These are phyloP conservation scores for Bombus waltoni DNA, from an alignment of 1,140 invertebrate genomes.

Conservation along the genomic window DNA sequence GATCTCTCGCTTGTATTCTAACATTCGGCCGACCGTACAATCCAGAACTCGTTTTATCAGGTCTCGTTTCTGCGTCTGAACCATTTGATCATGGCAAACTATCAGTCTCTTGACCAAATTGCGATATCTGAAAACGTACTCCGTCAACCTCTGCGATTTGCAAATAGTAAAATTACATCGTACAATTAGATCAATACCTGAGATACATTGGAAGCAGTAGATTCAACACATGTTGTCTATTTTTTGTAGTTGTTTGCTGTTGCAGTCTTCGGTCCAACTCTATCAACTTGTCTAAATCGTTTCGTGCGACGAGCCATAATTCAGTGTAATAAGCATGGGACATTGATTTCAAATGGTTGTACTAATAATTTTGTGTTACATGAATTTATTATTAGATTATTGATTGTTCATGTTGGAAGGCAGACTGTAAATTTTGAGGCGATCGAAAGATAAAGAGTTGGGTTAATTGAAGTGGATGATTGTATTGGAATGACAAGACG, in stretches of 20 bases:
- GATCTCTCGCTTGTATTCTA: conserved; percentile 75
- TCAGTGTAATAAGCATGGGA: conserved; percentile 67
- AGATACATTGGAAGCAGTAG: conserved; percentile 49
- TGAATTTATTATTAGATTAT: neutral
- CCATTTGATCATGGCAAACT: conserved; percentile 85
- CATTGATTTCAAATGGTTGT: conserved; percentile 62
- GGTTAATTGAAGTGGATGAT: neutral
- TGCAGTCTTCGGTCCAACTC: conserved; percentile 64
- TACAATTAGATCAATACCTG: conserved; percentile 25
- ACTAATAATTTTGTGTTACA: neutral
- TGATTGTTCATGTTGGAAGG: neutral
- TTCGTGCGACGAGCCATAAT: conserved; percentile 72
- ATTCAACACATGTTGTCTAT: conserved; percentile 24
- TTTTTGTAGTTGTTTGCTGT: conserved; percentile 27
- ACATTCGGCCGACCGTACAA: conserved; percentile 76
- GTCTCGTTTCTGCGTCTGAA: conserved; percentile 85
- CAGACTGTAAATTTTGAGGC: neutral
- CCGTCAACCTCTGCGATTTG: neutral
- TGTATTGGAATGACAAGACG: neutral
- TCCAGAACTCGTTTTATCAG: conserved; percentile 84
- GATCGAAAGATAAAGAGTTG: neutral
- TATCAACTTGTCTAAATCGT: conserved; percentile 70
- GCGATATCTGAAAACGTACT: conserved; percentile 69
- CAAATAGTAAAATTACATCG: neutral
- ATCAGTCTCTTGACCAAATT: conserved; percentile 73